Conservation (phyloP, 2,888 invertebrate genomes). For the Zaprionus obscuricornis region DNA sequence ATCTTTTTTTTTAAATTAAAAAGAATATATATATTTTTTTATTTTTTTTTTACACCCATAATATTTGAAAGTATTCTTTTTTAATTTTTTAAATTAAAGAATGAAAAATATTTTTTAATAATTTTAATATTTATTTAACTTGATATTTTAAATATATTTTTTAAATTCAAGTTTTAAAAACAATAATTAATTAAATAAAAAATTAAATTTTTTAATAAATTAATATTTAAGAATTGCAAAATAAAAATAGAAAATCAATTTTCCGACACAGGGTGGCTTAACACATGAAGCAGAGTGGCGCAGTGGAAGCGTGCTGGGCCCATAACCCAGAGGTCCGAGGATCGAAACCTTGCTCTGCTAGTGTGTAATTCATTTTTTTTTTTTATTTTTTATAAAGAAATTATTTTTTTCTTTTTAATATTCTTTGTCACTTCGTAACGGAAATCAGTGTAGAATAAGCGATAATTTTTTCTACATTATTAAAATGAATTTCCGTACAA, state of each 20-base stretch:
- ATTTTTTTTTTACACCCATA: not conserved
- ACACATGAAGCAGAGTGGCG: conserved; percentile 88
- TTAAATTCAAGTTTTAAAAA: not conserved
- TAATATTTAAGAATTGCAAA: too few relatives aligned
- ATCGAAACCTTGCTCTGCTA: conserved; percentile 84
- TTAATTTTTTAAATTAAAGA: not conserved
- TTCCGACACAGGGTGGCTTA: too few relatives aligned
- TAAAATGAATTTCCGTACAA: not conserved
- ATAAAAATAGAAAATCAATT: too few relatives aligned
- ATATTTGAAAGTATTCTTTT: too few relatives aligned
- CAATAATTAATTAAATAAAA: not conserved
- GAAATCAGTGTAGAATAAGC: too few relatives aligned
- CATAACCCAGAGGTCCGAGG: conserved; percentile 87
- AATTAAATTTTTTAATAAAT: not conserved
- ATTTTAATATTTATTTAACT: not conserved
- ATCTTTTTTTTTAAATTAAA: not conserved
- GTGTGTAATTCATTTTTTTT: conserved; percentile 14
- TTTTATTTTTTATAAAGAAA: too few relatives aligned
- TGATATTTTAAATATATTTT: not conserved
- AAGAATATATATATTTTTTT: too few relatives aligned
- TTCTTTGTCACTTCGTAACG: too few relatives aligned
- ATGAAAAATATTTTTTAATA: not conserved
- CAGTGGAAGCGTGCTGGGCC: conserved; percentile 92
- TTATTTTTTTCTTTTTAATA: too few relatives aligned
- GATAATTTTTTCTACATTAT: too few relatives aligned